A percentile compares a stretch with the other conserved stretches of the same genome.
These are phyloP conservation scores for Heterodera schachtii DNA, from an alignment of 1,140 invertebrate species.

Conservation along the genomic window DNA sequence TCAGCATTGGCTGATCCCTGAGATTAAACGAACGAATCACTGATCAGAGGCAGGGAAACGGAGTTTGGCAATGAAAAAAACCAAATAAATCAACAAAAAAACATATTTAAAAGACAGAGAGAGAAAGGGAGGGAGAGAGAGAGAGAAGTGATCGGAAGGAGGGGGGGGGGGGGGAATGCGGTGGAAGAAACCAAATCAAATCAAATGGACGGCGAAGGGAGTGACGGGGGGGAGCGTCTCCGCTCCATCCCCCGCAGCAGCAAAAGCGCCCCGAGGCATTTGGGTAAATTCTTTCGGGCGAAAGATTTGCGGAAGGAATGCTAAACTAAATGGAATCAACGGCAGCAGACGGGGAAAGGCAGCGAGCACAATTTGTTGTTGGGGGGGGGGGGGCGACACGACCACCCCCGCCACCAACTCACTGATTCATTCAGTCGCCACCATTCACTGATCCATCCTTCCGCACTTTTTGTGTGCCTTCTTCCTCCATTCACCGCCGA, in stretches of 20 bases:
- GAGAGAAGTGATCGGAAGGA: neutral
- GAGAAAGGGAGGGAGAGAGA: neutral
- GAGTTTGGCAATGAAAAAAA: neutral
- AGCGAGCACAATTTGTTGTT: neutral
- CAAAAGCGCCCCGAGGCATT: neutral
- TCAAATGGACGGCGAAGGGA: neutral
- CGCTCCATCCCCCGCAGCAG: too few relatives aligned
- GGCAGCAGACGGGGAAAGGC: neutral
- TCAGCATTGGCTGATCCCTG: constrained; percentile 12
- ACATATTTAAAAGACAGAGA: neutral
- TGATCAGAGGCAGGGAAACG: neutral
- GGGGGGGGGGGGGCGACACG: neutral
- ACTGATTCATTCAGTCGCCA: neutral
- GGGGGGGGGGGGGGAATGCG: neutral
- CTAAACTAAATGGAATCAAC: neutral
- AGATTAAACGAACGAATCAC: neutral
- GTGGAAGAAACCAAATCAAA: neutral
- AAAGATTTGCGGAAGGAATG: neutral
- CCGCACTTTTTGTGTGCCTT: constrained; percentile 2
- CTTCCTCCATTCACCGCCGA: neutral
- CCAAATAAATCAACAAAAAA: too few relatives aligned
- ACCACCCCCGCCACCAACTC: neutral
- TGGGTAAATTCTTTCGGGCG: neutral
- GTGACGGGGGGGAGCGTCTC: too few relatives aligned
- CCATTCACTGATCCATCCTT: neutral